phyloP scores from a whole-genome alignment of 2,797 vertebrate species.

The Sphenopsis melanotis region DNA sequence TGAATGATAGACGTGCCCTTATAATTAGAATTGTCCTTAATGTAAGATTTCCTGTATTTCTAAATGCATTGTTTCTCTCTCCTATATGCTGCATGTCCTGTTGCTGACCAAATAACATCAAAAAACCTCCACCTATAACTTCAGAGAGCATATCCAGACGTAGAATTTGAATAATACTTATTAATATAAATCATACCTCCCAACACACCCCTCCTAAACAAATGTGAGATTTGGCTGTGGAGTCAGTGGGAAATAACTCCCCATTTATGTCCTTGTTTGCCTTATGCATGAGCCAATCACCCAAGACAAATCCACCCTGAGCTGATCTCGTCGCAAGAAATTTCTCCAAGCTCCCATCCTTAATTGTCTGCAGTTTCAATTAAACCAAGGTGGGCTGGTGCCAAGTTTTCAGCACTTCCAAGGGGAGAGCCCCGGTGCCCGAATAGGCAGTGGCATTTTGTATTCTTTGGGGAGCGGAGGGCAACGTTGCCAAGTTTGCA shows the following conservation, averaged over 20 bases:
- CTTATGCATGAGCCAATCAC: not conserved
- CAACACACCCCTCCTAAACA: not conserved
- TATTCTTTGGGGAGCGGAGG: conserved; percentile 35
- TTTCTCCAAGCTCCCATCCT: conserved; percentile 33
- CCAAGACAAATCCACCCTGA: conserved; percentile 34
- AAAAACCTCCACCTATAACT: not conserved
- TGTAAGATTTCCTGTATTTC: not conserved
- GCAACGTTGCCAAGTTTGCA: conserved; percentile 49
- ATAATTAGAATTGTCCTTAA: not conserved
- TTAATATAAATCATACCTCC: not conserved
- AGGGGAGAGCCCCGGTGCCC: not conserved
- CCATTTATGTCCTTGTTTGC: not conserved
- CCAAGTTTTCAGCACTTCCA: conserved; percentile 39
- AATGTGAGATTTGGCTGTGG: not conserved
- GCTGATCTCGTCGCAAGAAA: conserved; percentile 11
- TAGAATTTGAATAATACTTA: not conserved
- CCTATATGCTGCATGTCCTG: not conserved
- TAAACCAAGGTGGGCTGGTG: conserved; percentile 28
- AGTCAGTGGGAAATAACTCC: not conserved
- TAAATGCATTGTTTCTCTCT: not conserved
- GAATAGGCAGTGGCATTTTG: conserved; percentile 42
- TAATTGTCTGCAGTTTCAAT: conserved; percentile 56
- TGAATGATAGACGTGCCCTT: not conserved
- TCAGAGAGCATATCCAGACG: not conserved
- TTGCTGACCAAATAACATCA: not conserved